phyloP scores from a whole-genome alignment of 2,888 invertebrate species.

The Myopa testacea region DNA sequence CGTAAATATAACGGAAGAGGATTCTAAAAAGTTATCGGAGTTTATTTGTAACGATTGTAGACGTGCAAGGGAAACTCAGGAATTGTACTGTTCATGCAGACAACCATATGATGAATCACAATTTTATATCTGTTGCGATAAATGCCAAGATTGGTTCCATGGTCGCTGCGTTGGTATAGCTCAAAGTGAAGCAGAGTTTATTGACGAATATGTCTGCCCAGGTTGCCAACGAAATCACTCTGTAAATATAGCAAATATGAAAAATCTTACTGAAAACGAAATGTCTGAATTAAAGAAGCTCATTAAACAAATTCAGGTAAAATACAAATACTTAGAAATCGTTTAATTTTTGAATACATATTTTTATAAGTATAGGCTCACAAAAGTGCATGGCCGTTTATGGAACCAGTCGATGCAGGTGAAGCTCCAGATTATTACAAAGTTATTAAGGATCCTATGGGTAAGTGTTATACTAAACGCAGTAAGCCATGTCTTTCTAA shows the following conservation, averaged over 20 bases:
- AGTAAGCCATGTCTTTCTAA: background rate
- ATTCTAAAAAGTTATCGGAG: slow-evolving; percentile 89
- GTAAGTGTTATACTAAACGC: slow-evolving; percentile 71
- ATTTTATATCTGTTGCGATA: slow-evolving; percentile 99
- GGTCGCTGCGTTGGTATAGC: slow-evolving; percentile 96
- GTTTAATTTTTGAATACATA: background rate
- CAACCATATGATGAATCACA: slow-evolving; percentile 98
- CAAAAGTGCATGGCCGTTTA: slow-evolving; percentile 98
- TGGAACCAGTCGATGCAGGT: slow-evolving; percentile 95
- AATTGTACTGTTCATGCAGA: slow-evolving; percentile 94
- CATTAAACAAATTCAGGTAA: slow-evolving; percentile 88
- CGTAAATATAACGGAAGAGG: slow-evolving; percentile 91
- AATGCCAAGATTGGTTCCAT: slow-evolving; percentile 99
- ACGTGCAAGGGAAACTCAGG: slow-evolving; percentile 87
- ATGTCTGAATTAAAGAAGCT: slow-evolving; percentile 86
- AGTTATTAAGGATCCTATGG: slow-evolving; percentile 96
- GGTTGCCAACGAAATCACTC: slow-evolving; percentile 92
- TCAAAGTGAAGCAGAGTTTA: slow-evolving; percentile 92
- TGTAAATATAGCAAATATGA: slow-evolving; percentile 91
- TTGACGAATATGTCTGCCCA: slow-evolving; percentile 97
- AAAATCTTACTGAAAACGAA: slow-evolving; percentile 82
- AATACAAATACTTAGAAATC: background rate
- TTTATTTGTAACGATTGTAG: slow-evolving; percentile 90
- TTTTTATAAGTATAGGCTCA: slow-evolving; percentile 73
- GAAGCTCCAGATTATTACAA: slow-evolving; percentile 98